Evolutionary conservation across 2,888 invertebrate genomes (phyloP).

Genomic region (Merodon equestris): DNA sequence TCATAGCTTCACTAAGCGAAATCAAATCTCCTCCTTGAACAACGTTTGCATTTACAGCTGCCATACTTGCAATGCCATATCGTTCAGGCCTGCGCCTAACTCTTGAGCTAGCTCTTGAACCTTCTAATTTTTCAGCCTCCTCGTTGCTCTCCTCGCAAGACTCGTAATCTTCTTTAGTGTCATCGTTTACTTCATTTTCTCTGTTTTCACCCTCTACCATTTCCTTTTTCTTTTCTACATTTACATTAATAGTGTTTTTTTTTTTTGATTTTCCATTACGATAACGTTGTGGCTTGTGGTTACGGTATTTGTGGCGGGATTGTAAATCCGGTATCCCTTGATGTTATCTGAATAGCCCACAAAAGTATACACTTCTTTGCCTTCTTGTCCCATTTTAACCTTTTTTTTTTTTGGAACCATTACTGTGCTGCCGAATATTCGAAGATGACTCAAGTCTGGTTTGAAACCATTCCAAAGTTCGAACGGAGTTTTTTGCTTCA

Average conservation of each 20-base stretch:
- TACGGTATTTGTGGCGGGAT: slow-evolving; percentile 15
- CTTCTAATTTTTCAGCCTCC: slow-evolving; percentile 3
- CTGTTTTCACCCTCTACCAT: neutral
- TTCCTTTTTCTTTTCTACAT: neutral
- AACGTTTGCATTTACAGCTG: too few species aligned
- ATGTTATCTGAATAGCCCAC: slow-evolving; percentile 27
- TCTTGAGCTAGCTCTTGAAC: slow-evolving; percentile 13
- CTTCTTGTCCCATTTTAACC: slow-evolving; percentile 8
- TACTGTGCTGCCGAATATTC: slow-evolving; percentile 74
- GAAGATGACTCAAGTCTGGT: slow-evolving; percentile 72
- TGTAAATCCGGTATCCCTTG: slow-evolving; percentile 36
- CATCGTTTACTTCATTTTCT: neutral
- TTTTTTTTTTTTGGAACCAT: slow-evolving; percentile 28
- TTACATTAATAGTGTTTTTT: neutral
- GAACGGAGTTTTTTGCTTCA: slow-evolving; percentile 71
- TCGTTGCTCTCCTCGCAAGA: neutral
- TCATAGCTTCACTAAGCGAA: too few species aligned
- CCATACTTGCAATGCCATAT: too few species aligned
- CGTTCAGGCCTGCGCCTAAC: neutral
- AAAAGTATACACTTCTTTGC: slow-evolving; percentile 17
- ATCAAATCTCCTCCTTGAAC: too few species aligned
- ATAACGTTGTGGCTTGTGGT: slow-evolving; percentile 33
- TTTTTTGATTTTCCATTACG: slow-evolving; percentile 4
- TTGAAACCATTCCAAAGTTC: slow-evolving; percentile 74
- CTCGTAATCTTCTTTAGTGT: neutral